These are phyloP conservation scores for Lepidochitona cinerea DNA, from an alignment of 2,888 invertebrate species.

Conservation along the genomic window DNA sequence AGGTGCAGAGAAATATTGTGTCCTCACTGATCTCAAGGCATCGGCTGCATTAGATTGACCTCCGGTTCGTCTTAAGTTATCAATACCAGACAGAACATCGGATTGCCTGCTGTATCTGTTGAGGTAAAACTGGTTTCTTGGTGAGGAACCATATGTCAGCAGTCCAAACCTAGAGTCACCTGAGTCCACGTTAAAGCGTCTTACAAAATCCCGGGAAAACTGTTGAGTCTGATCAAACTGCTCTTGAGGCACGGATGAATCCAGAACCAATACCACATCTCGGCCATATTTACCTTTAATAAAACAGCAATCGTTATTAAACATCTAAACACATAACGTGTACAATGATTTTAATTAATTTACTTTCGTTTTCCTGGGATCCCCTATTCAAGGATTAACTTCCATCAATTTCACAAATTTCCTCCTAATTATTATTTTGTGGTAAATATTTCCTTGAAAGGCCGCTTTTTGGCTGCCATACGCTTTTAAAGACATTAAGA, in stretches of 20 bases:
- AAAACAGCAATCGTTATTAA: background rate
- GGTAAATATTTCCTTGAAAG: too few species aligned
- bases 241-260: constrained; percentile 34
- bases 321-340: too few species aligned
- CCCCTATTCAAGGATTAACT: too few species aligned
- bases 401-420: too few species aligned
- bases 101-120: background rate
- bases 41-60: background rate
- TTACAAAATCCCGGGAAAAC: constrained; percentile 36
- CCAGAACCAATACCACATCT: constrained; percentile 45
- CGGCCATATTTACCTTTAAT: constrained; percentile 17
- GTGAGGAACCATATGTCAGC: constrained; percentile 36
- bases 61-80: background rate
- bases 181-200: constrained; percentile 46
- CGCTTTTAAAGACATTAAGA: too few species aligned
- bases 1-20: constrained; percentile 39
- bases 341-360: too few species aligned
- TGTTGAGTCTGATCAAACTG: constrained; percentile 45
- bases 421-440: too few species aligned
- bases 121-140: constrained; percentile 15
- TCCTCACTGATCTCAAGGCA: constrained; percentile 15
- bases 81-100: background rate
- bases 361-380: too few species aligned
- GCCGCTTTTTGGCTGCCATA: too few species aligned
- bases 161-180: constrained; percentile 51